Percentiles rank a stretch among this genome's conserved stretches.
Conservation (phyloP, 2,888 invertebrate species). For the Endomychus coccineus region DNA sequence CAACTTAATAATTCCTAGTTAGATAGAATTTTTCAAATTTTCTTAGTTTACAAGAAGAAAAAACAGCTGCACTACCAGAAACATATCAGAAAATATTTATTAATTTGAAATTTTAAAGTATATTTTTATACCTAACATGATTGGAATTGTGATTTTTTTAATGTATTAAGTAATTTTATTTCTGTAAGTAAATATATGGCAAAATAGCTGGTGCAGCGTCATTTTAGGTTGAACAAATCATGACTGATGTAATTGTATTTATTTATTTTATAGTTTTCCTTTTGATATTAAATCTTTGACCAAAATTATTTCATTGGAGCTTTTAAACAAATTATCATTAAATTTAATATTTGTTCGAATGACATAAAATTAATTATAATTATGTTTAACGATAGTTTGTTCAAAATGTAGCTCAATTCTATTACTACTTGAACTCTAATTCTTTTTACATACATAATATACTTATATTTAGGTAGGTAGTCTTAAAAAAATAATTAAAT, state of each 20-base stretch:
- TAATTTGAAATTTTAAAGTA: slow-evolving; percentile 17
- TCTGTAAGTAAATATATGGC: not conserved
- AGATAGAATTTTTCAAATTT: slow-evolving; percentile 25
- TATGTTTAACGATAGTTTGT: too few species aligned
- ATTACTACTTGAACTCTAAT: not conserved
- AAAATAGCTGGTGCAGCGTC: not conserved
- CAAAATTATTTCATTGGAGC: not conserved
- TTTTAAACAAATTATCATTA: not conserved
- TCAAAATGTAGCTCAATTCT: not conserved
- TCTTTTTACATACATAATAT: slow-evolving; percentile 15
- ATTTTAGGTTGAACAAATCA: slow-evolving; percentile 1
- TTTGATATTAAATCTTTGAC: too few species aligned
- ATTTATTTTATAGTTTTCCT: slow-evolving; percentile 17
- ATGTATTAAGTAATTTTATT: not conserved
- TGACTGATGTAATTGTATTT: slow-evolving; percentile 23
- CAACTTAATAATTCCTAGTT: slow-evolving; percentile 15
- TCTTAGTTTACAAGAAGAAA: slow-evolving; percentile 8
- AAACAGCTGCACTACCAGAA: slow-evolving; percentile 19
- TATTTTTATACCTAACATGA: not conserved
- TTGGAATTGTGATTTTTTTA: slow-evolving; percentile 10
- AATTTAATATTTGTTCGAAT: not conserved
- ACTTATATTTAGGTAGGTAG: slow-evolving; percentile 39
- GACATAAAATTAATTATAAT: not conserved
- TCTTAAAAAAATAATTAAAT: slow-evolving; percentile 37
- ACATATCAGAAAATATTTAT: slow-evolving; percentile 25